Evolutionary conservation across 2,113 vertebrate species (phyloP), one percentile per base, ranked within the genome.

Genomic region (Pedionomus torquatus): DNA sequence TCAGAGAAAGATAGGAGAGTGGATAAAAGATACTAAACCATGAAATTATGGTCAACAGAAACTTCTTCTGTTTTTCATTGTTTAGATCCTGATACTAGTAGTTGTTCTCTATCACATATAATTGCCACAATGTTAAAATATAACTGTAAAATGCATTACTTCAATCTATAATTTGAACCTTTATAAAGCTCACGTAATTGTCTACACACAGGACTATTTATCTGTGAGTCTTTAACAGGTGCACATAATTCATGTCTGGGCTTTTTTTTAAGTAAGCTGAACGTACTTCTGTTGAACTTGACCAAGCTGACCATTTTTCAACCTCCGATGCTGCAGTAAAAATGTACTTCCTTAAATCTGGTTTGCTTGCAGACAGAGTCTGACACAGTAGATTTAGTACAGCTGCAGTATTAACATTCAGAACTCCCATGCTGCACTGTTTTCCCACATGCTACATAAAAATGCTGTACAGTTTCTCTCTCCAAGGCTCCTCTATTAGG

Each of bases 391-490:
- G 97, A 97, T 97, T 97, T 97, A 97, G 96, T 97, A 87, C 87
- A 97, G 95, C 97, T 97, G 97, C 97, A 97, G 95, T 97, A 97
- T 97, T 97, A 95, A 95, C 55, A 84, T 97, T 96, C 89, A 91
- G 72, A 97, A 91, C 91, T 94, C 96, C 96, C 94, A 71, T 95
- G 96, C 96, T 96, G 87, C 95, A 94, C 68, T 77, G 87, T 97
- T 98, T 96, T 95, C 95, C 97, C 97, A 97, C 81, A 65, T 97
- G 97, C 91, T 97, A 66, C 96, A 96, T 97, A 94, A 97, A 98
- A 98, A 95, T 95, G 94, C 93, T 95, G 87, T 89, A 57, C 94
- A 93, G 90, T 95, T 97, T 93, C 95, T 95, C 84, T 87, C 92
- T 96, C 93, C 90, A 91, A 90, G 89, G 79, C 97, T 97, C 78